Percentiles rank a stretch among this genome's conserved stretches.
Conservation (phyloP, 2,113 vertebrate species). For the Hippopotamus amphibius region DNA sequence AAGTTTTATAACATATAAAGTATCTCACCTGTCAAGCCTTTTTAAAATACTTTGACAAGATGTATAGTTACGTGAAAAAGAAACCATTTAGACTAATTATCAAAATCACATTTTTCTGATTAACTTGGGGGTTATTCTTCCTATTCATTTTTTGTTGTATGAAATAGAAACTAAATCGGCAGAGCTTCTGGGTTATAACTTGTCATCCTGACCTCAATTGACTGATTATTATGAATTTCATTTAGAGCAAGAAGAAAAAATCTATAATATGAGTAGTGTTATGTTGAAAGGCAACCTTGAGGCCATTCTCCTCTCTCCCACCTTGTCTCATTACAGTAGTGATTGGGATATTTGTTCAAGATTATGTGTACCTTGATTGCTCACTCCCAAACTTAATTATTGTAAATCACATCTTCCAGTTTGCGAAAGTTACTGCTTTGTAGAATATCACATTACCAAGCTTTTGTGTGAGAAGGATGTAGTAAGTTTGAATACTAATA, state of each 20-base stretch:
- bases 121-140: not conserved
- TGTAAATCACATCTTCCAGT: constrained; percentile 20
- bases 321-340: not conserved
- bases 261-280: not conserved
- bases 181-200: not conserved
- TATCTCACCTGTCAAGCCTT: not conserved
- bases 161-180: constrained; percentile 10
- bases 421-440: constrained; percentile 15
- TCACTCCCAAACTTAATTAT: not conserved
- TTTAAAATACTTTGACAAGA: constrained; percentile 25
- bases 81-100: constrained; percentile 21
- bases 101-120: constrained; percentile 23
- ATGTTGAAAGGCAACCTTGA: not conserved
- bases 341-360: not conserved
- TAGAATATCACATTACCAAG: not conserved
- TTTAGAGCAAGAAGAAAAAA: not conserved
- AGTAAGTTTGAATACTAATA: not conserved
- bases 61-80: not conserved
- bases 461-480: constrained; percentile 8
- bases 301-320: not conserved
- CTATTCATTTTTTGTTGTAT: constrained; percentile 16
- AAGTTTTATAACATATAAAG: not conserved
- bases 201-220: not conserved
- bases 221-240: not conserved
- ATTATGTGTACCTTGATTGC: not conserved